Evolutionary conservation across 2,888 invertebrate genomes (phyloP).

Genomic region (Lepetodrilus schrolli): DNA sequence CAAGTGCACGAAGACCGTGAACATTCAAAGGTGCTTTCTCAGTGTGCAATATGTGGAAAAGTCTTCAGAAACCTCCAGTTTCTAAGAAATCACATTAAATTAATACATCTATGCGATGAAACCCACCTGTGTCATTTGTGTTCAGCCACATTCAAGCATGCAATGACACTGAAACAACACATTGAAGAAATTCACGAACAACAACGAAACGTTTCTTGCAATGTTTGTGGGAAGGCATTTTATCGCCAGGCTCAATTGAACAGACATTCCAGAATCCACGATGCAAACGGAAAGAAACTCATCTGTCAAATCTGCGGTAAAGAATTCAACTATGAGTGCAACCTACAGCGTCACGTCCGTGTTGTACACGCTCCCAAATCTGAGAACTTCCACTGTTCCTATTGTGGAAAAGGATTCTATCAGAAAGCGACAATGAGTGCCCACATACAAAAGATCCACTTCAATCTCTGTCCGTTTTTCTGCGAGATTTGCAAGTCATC

Average conservation of each 20-base stretch:
- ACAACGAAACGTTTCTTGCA: constrained; percentile 47
- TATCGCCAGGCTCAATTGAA: constrained; percentile 51
- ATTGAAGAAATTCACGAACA: constrained; percentile 57
- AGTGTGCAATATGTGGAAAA: constrained; percentile 51
- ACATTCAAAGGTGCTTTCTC: constrained; percentile 37
- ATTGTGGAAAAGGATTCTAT: constrained; percentile 61
- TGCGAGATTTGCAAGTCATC: constrained; percentile 49
- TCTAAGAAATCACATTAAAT: constrained; percentile 51
- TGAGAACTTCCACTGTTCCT: constrained; percentile 62
- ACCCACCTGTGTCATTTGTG: constrained; percentile 51
- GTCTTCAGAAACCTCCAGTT: constrained; percentile 46
- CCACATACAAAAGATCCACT: constrained; percentile 58
- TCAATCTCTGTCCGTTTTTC: constrained; percentile 53
- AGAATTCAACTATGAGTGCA: constrained; percentile 57
- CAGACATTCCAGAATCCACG: constrained; percentile 55
- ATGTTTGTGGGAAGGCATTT: constrained; percentile 55
- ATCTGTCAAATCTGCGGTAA: constrained; percentile 54
- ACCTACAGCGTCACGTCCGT: constrained; percentile 56
- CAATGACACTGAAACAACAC: constrained; percentile 54
- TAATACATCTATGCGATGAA: constrained; percentile 42
- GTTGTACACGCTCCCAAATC: constrained; percentile 51
- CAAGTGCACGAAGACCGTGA: constrained; percentile 47
- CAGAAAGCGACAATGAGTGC: constrained; percentile 54
- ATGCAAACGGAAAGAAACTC: constrained; percentile 46
- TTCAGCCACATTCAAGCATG: constrained; percentile 54